phyloP scores from a whole-genome alignment of 2,113 vertebrate genomes.

The Pterocles gutturalis region DNA sequence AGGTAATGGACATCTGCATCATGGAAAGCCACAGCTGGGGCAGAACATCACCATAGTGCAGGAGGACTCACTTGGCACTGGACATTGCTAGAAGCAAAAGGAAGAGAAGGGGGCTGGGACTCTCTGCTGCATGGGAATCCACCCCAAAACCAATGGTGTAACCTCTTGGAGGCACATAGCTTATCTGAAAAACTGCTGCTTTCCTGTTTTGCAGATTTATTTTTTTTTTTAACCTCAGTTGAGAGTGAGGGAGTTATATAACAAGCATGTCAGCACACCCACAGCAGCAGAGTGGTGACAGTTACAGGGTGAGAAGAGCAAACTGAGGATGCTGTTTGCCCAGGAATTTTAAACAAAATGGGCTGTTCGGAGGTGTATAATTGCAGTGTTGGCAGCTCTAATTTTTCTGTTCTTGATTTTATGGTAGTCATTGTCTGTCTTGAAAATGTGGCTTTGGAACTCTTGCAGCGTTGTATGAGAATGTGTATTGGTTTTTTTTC shows the following conservation, averaged over 20 bases:
- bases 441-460: not conserved
- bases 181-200: not conserved
- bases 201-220: not conserved
- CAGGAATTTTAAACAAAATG: not conserved
- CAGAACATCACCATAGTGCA: not conserved
- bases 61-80: not conserved
- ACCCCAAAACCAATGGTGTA: accelerated
- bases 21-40: not conserved
- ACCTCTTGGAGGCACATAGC: not conserved
- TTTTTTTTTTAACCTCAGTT: not conserved
- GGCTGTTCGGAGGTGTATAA: not conserved
- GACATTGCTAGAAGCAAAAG: not conserved
- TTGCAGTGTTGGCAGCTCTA: not conserved
- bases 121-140: not conserved
- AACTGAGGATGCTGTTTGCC: not conserved
- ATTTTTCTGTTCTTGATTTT: constrained; percentile 12
- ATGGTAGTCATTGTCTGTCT: not conserved
- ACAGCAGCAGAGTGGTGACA: not conserved
- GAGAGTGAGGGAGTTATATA: not conserved
- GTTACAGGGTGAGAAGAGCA: not conserved
- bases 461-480: not conserved
- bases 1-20: not conserved
- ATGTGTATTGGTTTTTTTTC: not conserved
- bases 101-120: not conserved
- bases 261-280: not conserved